Evolutionary conservation across 92 coral and sea anemone genomes (phyloP), one percentile per base, ranked within the genome.

Genomic region (Anthopleura xanthogrammica): DNA sequence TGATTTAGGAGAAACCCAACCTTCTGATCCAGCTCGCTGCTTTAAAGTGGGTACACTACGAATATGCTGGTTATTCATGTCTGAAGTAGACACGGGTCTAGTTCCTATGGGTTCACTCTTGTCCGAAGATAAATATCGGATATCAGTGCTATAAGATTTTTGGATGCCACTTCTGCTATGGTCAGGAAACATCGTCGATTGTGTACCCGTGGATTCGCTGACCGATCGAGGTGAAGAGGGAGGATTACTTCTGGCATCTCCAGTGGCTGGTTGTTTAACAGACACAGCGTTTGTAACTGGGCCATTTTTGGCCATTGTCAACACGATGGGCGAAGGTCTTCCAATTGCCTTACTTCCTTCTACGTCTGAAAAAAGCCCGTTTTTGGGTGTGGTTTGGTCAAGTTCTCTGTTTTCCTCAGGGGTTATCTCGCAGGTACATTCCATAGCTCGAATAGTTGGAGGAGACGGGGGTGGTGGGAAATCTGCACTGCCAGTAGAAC

Each of bases 241-340:
- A 22, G 82, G 82, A 14, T 72, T 83, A 55, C 62, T 56, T 43
- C 55, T 20, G 58, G 20, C 70, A 52, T 52, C 86, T 42, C 36
- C 88, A 36, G 46, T 72, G 68, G 82, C 87, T 56, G 83, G 78
- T 48, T 87, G 86, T 73, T 82, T 89, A 68, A 93, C 89, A 20
- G 92, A 88, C 77, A 89, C 86, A 23, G 93, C 93, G 42, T 95
- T 55, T 68, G 82, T 88, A 16, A 88, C 89, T 9, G 98, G 93
- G 20, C 98, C 98, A 77, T 85, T 89, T 56, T 90, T 90, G 70
- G 85, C 83, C 64, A 77, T 89, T 1, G 95, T 89, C 19, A 93
- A 52, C 16, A 93, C 93, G 48, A 93, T 91, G 9, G 98, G 93
- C 12, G 95, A 82, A 7, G 98, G 98, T 39, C 94, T 94, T 72